phyloP scores from a whole-genome alignment of 2,888 invertebrate genomes.

The Alsophila aescularia region DNA sequence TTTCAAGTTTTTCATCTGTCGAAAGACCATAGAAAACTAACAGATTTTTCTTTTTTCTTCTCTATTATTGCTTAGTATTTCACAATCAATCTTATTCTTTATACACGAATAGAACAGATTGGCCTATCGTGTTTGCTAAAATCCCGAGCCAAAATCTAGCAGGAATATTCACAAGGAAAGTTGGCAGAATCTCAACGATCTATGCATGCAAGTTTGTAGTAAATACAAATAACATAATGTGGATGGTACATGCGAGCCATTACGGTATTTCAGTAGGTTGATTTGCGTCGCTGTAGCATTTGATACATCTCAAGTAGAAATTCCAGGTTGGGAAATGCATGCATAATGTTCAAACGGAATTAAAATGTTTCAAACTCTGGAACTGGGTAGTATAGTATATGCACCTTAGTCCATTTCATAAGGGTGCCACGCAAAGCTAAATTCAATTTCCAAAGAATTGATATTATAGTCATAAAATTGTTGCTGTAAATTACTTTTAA shows the following conservation, averaged over 20 bases:
- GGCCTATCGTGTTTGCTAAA: constrained; percentile 15
- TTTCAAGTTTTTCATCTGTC: too few relatives aligned
- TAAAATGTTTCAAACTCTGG: background rate
- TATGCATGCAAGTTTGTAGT: background rate
- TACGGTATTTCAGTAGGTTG: constrained; percentile 4
- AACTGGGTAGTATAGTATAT: background rate
- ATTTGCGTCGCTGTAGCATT: background rate
- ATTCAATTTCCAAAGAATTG: constrained; percentile 22
- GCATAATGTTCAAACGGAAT: background rate
- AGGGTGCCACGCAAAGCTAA: background rate
- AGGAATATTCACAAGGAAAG: constrained; percentile 12
- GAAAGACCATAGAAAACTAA: too few relatives aligned
- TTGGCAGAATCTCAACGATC: constrained; percentile 16
- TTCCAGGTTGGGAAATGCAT: too few relatives aligned
- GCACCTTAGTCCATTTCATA: constrained; percentile 1
- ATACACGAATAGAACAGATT: background rate
- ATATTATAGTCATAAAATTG: constrained; percentile 2
- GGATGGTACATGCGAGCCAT: constrained; percentile 5
- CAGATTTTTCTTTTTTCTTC: too few relatives aligned
- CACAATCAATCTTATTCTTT: background rate
- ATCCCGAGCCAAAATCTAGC: constrained; percentile 3
- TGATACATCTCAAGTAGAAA: background rate
- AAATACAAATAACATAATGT: background rate
- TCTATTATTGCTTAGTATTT: too few relatives aligned
- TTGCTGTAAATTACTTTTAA: constrained; percentile 13